Conservation (phyloP, 2,797 vertebrate species). For the Rhinogobio ventralis region DNA sequence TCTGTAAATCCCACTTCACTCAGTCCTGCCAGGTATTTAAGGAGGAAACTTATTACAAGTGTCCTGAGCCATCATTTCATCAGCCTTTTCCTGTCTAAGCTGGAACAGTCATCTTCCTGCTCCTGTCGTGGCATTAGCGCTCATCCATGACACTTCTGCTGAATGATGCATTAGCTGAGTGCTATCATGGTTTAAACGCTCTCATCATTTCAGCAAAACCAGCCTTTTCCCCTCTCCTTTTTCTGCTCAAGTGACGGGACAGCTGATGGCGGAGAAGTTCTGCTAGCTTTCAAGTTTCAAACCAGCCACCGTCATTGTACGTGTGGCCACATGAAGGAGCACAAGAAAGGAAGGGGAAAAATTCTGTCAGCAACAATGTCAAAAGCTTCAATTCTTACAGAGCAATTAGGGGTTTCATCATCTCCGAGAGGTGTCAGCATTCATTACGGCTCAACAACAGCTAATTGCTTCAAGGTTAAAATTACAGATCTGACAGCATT, state of each 20-base stretch:
- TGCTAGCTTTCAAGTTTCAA: slow-evolving; percentile 83
- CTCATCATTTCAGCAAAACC: slow-evolving; percentile 84
- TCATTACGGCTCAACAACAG: slow-evolving; percentile 83
- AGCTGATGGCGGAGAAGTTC: slow-evolving; percentile 82
- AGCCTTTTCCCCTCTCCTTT: slow-evolving; percentile 72
- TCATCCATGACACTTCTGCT: slow-evolving; percentile 72
- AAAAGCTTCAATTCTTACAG: slow-evolving; percentile 83
- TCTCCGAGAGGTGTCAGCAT: slow-evolving; percentile 82
- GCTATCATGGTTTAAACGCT: slow-evolving; percentile 81
- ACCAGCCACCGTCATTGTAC: slow-evolving; percentile 73
- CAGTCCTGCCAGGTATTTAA: slow-evolving; percentile 50
- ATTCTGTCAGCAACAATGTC: slow-evolving; percentile 84
- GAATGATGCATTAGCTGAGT: slow-evolving; percentile 76
- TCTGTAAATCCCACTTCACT: slow-evolving; percentile 41
- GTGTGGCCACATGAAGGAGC: slow-evolving; percentile 75
- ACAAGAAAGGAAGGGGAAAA: slow-evolving; percentile 62
- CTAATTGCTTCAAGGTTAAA: slow-evolving; percentile 89
- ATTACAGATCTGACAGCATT: slow-evolving; percentile 86
- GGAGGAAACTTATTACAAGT: slow-evolving; percentile 67
- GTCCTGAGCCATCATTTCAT: slow-evolving; percentile 68
- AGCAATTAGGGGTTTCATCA: slow-evolving; percentile 88
- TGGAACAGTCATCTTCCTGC: slow-evolving; percentile 66
- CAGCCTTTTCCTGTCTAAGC: slow-evolving; percentile 62
- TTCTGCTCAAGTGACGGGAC: slow-evolving; percentile 78
- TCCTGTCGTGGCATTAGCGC: slow-evolving; percentile 67